Percentiles rank a stretch among this genome's conserved stretches.
phyloP scores from a whole-genome alignment of 2,113 vertebrate genomes.

The Pan paniscus region DNA sequence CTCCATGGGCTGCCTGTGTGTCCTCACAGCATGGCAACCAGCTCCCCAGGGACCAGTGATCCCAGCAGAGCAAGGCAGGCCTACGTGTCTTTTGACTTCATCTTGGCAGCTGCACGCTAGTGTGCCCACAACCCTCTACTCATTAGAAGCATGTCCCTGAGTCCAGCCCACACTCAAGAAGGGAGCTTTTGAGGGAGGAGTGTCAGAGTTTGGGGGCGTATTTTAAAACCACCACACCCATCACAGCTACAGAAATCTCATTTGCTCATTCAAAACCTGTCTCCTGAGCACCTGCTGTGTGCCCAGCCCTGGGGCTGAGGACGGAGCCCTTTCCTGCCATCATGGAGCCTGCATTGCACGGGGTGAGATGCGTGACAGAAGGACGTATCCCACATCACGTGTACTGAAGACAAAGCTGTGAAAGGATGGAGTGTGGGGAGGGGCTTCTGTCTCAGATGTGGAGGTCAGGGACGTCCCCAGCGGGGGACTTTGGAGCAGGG shows the following conservation, averaged over 20 bases:
- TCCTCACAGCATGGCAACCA: background rate
- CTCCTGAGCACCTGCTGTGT: rapidly evolving
- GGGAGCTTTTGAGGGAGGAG: background rate
- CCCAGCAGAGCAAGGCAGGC: background rate
- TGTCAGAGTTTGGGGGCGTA: rapidly evolving
- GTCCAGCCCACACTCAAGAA: no score
- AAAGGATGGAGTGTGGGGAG: rapidly evolving
- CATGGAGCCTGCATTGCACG: rapidly evolving
- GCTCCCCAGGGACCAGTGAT: no score
- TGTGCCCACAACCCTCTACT: background rate
- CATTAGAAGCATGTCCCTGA: background rate
- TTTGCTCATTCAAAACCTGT: background rate
- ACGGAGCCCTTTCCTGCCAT: background rate
- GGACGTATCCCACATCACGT: rapidly evolving
- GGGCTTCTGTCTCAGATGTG: background rate
- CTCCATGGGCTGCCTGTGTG: background rate
- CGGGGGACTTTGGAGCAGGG: background rate
- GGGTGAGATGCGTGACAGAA: rapidly evolving
- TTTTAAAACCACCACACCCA: background rate
- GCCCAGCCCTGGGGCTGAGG: background rate
- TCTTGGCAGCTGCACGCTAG: background rate
- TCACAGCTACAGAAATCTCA: background rate
- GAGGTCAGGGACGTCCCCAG: background rate
- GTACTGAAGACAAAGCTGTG: background rate
- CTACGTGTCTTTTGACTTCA: background rate